phyloP scores from a whole-genome alignment of 1,140 invertebrate species.

The Acromyrmex charruanus region DNA sequence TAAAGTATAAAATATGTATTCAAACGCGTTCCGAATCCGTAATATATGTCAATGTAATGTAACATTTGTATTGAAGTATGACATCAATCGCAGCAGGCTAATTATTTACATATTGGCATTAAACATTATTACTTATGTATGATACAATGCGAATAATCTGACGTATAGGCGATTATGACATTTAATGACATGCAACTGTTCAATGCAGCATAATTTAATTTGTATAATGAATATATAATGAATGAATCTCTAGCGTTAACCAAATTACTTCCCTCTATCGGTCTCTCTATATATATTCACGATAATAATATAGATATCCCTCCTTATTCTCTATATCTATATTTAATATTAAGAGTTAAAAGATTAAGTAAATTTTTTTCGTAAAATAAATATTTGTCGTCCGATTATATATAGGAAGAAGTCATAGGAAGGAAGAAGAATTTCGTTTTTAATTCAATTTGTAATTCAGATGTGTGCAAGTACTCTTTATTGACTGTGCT shows the following conservation, averaged over 20 bases:
- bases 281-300: neutral
- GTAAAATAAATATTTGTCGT: neutral
- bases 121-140: constrained; percentile 33
- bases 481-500: constrained; percentile 61
- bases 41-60: neutral
- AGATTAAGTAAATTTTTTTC: neutral
- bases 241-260: neutral
- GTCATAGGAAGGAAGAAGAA: neutral
- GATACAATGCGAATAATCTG: constrained; percentile 2
- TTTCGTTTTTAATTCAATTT: constrained; percentile 33
- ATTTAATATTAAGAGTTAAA: neutral
- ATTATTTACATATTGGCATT: constrained; percentile 25
- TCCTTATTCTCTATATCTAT: neutral
- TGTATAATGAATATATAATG: constrained; percentile 1
- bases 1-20: constrained; percentile 6
- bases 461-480: constrained; percentile 43
- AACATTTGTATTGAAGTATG: neutral
- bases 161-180: neutral
- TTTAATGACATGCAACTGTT: neutral
- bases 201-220: constrained; percentile 27
- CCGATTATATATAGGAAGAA: no score
- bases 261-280: neutral
- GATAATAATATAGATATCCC: neutral
- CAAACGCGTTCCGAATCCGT: neutral
- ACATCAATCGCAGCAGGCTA: constrained; percentile 10